Base-by-base conservation (phyloP, 2,888 invertebrate species). In the Venustoraphidia nigricollis region DNA sequence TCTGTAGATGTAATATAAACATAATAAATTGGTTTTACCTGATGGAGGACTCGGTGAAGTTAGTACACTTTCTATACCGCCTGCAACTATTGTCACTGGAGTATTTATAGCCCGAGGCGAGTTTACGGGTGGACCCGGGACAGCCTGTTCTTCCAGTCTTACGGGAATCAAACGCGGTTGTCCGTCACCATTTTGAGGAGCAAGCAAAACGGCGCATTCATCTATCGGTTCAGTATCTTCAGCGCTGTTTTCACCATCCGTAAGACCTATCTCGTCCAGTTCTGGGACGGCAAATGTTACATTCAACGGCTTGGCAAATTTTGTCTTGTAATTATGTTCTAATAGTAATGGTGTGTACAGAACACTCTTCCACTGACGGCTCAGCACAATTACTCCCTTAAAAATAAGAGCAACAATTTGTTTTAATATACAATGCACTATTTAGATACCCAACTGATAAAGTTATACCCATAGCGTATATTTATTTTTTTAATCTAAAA, bases 321-420 rank as follows among this genome's bases (percentile, higher is more conserved):
- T 86, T 50, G 81, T 82, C 71, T 89, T 88, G 62, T 90, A 87
- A 64, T 88, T 90, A 63, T 91, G 89, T 59, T 90, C 90, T 47
- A 92, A 75, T 39, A 95, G 70, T 53, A 92, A 71, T 0, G 96
- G 95, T 55, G 94, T 94, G 64, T 95, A 94, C 14, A 96, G 70
- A 3, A 91, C 86, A 65, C 92, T 94, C 69, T 95, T 95, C 96
- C 95, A 96, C 63, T 96, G 95, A 1, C 95, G 78, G 59, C 92
- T 92, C 47, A 96, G 71, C 34, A 95, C 95, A 62, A 96, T 88
- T n/a, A 96, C 86, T 34, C 95, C 95, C 84, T 88, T 62, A 46
- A 63, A 58, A 57, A 45, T 50, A 52, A 50, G 50, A 48, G 54
- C 35, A 43, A 17, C 13, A 27, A 27, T 36, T 13, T 41, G 41